Percentiles rank a stretch among this genome's conserved stretches.
Evolutionary conservation across 2,797 vertebrate genomes (phyloP).

Genomic region (Benthosema pterotum): DNA sequence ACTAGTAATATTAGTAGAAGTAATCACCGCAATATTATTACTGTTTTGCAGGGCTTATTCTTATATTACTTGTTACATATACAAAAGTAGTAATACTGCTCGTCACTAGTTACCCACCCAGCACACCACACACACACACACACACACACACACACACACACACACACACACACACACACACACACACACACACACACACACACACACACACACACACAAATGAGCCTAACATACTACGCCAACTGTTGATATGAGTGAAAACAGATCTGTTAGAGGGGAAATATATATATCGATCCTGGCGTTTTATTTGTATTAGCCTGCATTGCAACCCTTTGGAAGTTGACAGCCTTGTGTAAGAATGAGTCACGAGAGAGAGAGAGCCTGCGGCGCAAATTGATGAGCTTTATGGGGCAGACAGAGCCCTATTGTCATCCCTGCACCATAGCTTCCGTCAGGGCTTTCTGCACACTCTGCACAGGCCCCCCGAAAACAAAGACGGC

Average conservation of each 20-base stretch:
- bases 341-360: constrained; percentile 63
- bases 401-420: constrained; percentile 69
- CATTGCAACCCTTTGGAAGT: constrained; percentile 58
- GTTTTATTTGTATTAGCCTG: constrained; percentile 58
- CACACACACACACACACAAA: too few relatives aligned
- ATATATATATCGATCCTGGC: constrained; percentile 52
- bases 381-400: constrained; percentile 68
- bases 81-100: too few relatives aligned
- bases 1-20: too few relatives aligned
- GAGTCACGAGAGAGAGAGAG: constrained; percentile 74
- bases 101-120: too few relatives aligned
- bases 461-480: constrained; percentile 61
- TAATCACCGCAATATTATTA: too few relatives aligned
- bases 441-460: constrained; percentile 69
- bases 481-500: constrained; percentile 63
- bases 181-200: too few relatives aligned
- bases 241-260: constrained; percentile 41
- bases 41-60: too few relatives aligned
- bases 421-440: constrained; percentile 64
- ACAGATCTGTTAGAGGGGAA: constrained; percentile 57
- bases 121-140: too few relatives aligned
- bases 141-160: too few relatives aligned
- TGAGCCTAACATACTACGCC: background rate
- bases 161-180: too few relatives aligned
- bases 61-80: too few relatives aligned